Conservation (phyloP, 2,797 vertebrate species). For the Poeciliopsis paucimaculata region DNA sequence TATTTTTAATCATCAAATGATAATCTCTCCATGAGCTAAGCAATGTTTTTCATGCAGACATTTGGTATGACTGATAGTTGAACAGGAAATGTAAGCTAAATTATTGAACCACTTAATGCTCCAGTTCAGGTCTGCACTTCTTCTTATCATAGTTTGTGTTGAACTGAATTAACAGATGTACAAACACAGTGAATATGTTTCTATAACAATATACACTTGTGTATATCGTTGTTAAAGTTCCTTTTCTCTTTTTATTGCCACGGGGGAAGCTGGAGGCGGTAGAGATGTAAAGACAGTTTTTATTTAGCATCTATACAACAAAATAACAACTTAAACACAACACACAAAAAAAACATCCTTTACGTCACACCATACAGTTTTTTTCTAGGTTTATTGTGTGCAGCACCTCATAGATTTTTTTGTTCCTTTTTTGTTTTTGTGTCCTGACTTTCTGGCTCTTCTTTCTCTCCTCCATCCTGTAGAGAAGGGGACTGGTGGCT, state of each 20-base stretch:
- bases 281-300: background rate
- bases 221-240: background rate
- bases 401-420: background rate
- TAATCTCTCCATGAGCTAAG: background rate
- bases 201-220: background rate
- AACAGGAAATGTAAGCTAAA: background rate
- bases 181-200: background rate
- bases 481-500: slow-evolving; percentile 99
- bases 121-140: background rate
- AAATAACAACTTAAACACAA: background rate
- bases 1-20: background rate
- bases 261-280: background rate
- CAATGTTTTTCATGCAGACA: background rate
- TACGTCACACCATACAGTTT: background rate
- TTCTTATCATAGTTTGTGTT: background rate
- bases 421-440: background rate
- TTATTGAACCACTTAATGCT: background rate
- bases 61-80: too few species aligned
- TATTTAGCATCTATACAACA: background rate
- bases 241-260: background rate
- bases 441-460: slow-evolving; percentile 42
- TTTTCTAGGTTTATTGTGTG: background rate
- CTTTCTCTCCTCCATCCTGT: slow-evolving; percentile 85
- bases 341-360: background rate
- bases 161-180: background rate